These are phyloP conservation scores for Leptinotarsa lineolata DNA, from an alignment of 1,140 invertebrate species.

Conservation along the genomic window DNA sequence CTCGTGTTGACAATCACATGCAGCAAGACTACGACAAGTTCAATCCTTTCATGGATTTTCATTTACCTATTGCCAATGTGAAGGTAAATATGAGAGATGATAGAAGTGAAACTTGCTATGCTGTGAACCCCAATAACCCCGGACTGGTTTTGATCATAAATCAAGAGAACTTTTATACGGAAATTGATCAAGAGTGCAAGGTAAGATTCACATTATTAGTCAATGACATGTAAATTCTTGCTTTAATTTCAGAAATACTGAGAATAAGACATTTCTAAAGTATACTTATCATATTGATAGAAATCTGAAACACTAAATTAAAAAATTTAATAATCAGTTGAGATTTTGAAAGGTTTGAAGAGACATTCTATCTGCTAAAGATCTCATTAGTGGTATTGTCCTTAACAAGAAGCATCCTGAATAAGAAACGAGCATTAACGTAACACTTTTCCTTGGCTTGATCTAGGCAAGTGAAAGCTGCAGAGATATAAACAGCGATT, in stretches of 20 bases:
- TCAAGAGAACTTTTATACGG: conserved; percentile 48
- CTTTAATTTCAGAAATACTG: too few species aligned
- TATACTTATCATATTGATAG: conserved; percentile 13
- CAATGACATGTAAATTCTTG: background rate
- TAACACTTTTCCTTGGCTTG: too few species aligned
- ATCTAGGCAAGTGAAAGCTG: too few species aligned
- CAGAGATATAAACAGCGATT: background rate
- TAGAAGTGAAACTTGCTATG: conserved; percentile 32
- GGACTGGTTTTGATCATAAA: conserved; percentile 51
- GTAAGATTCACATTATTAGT: conserved; percentile 23
- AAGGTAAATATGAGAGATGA: background rate
- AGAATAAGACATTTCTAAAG: background rate
- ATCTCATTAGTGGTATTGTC: too few species aligned
- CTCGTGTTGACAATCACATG: conserved; percentile 13
- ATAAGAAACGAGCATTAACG: too few species aligned
- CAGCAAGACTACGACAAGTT: background rate
- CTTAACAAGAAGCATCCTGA: too few species aligned
- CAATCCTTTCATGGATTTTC: conserved; percentile 5
- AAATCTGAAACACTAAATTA: background rate
- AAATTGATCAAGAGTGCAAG: conserved; percentile 34
- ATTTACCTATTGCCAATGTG: background rate
- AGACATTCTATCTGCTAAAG: too few species aligned
- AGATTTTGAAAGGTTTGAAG: too few species aligned
- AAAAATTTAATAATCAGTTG: background rate
- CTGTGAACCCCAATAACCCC: conserved; percentile 42